phyloP scores from a whole-genome alignment of 2,113 vertebrate species.

The Cairina moschata region DNA sequence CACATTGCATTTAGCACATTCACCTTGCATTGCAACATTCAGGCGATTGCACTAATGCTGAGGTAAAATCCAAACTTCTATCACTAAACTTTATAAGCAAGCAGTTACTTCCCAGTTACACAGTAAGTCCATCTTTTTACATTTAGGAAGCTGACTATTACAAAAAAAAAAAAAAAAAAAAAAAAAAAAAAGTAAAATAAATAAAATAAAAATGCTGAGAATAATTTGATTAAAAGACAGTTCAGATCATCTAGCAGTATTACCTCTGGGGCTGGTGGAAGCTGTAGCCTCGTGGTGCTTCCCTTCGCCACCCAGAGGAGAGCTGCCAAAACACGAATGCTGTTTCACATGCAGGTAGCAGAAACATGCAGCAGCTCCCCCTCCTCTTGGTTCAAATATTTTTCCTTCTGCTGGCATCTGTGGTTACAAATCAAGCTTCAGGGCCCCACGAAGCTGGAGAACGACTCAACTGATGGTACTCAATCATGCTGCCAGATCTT shows the following conservation, averaged over 20 bases:
- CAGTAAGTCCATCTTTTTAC: background rate
- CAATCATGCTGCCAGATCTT: background rate
- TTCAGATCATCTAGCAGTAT: background rate
- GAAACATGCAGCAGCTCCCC: background rate
- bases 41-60: background rate
- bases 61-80: background rate
- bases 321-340: background rate
- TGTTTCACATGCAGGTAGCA: background rate
- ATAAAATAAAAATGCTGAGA: background rate
- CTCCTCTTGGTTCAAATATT: background rate
- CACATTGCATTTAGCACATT: background rate
- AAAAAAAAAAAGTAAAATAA: no score
- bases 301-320: background rate
- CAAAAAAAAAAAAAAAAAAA: background rate
- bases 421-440: background rate
- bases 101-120: background rate
- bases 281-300: rapidly evolving
- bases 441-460: rapidly evolving
- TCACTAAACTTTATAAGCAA: background rate
- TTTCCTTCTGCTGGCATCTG: background rate
- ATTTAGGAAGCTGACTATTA: background rate
- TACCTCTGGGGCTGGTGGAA: background rate
- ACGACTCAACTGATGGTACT: background rate
- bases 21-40: background rate
- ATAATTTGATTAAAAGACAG: background rate